Evolutionary conservation across 2,888 invertebrate genomes (phyloP), one percentile per base, ranked within the genome.

Genomic region (Heteromyza rotundicornis): DNA sequence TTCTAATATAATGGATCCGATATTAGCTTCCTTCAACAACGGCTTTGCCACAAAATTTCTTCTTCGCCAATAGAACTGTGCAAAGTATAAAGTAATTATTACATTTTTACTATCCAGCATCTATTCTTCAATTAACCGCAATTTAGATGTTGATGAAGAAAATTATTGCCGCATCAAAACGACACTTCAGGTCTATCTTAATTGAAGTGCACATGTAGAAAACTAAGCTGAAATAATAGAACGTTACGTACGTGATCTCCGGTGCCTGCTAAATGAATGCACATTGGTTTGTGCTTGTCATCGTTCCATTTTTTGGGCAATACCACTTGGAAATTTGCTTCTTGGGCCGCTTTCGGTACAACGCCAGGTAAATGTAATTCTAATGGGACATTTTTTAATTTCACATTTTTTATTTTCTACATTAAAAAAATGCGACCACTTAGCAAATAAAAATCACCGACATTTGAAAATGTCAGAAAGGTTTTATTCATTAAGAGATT

Each of bases 201-300:
- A n/a, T n/a, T n/a, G n/a, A n/a, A n/a, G n/a, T n/a, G n/a, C n/a
- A n/a, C n/a, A n/a, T n/a, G n/a, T n/a, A n/a, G n/a, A n/a, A n/a
- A n/a, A n/a, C n/a, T n/a, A n/a, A n/a, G n/a, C n/a, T n/a, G n/a
- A n/a, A n/a, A n/a, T n/a, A n/a, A n/a, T n/a, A n/a, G n/a, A n/a
- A n/a, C n/a, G 5, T 40, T 63, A 74, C 78, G 67, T 57, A 78
- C 78, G 62, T 99, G 98, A 85, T 99, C 98, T 50, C 98, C 99
- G 47, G 99, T 99, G 27, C 98, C 98, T 24, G 98, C 98, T 68
- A 98, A 86, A 79, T 98, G 98, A 67, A 99, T 86, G 81, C 97
- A 97, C 36, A 98, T 87, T 2, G 95, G 95, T 77, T 91, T 92
- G 71, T 88, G 86, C 17, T 85, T 84, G 67, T 87, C 85, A 60